A percentile compares a stretch with the other conserved stretches of the same genome.
Evolutionary conservation across 2,888 invertebrate genomes (phyloP).

Genomic region (Hemaris fuciformis): DNA sequence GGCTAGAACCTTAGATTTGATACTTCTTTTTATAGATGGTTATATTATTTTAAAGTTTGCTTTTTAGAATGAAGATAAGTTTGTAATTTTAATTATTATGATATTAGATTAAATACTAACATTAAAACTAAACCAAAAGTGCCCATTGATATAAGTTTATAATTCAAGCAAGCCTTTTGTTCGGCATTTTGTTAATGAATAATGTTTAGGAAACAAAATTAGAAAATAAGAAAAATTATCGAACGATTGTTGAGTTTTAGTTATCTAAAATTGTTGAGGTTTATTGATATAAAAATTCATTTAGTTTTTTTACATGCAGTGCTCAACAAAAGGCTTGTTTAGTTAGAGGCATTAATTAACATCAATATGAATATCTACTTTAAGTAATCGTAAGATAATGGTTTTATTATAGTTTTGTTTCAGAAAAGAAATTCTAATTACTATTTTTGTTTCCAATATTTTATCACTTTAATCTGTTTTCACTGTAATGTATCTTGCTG

Average conservation of each 20-base stretch:
- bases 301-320: conserved; percentile 70
- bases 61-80: conserved; percentile 77
- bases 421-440: conserved; percentile 79
- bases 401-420: conserved; percentile 80
- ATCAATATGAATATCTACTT: conserved; percentile 75
- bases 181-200: conserved; percentile 70
- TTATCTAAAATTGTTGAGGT: conserved; percentile 79
- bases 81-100: conserved; percentile 77
- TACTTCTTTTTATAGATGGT: conserved; percentile 77
- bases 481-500: conserved; percentile 81
- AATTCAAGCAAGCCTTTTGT: conserved; percentile 75
- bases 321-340: conserved; percentile 75
- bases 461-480: conserved; percentile 79
- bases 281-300: conserved; percentile 61
- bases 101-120: conserved; percentile 79
- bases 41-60: conserved; percentile 75
- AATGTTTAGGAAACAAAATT: conserved; percentile 80
- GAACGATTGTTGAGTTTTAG: conserved; percentile 76
- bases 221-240: conserved; percentile 75
- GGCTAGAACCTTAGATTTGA: conserved; percentile 77
- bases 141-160: conserved; percentile 82
- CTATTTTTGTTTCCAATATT: conserved; percentile 81
- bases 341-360: conserved; percentile 79
- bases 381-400: conserved; percentile 76
- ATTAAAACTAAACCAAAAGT: conserved; percentile 82